Evolutionary conservation across 1,140 invertebrate species (phyloP).

Genomic region (Carposina sasakii): DNA sequence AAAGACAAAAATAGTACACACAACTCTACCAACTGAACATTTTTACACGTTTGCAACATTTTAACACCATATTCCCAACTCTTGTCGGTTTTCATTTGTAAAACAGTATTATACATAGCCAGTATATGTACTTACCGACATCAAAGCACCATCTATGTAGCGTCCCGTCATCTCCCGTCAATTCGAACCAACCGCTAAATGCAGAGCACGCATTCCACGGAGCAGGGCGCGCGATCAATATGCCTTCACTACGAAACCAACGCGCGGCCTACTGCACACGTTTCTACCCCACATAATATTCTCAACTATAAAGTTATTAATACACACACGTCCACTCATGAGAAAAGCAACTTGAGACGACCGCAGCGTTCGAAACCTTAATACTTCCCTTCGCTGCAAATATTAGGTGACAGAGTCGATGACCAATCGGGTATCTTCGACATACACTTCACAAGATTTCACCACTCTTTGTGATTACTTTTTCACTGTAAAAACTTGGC

Average conservation of each 20-base stretch:
- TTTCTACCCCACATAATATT: slow-evolving; percentile 60
- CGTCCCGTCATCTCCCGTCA: slow-evolving; percentile 49
- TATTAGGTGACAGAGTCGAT: slow-evolving; percentile 66
- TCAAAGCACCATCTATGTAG: slow-evolving; percentile 33
- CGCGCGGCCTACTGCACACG: slow-evolving; percentile 44
- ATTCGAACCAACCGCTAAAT: slow-evolving; percentile 51
- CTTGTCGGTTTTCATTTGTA: too few relatives aligned
- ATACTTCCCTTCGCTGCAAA: slow-evolving; percentile 69
- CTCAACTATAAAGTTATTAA: slow-evolving; percentile 70
- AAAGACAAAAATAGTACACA: too few relatives aligned
- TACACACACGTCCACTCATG: slow-evolving; percentile 70
- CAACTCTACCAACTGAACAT: too few relatives aligned
- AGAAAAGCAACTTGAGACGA: slow-evolving; percentile 71
- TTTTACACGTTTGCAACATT: too few relatives aligned
- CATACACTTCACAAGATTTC: too few relatives aligned
- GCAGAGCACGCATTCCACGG: slow-evolving; percentile 50
- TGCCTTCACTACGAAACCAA: slow-evolving; percentile 44
- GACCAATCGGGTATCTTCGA: slow-evolving; percentile 49
- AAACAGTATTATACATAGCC: too few relatives aligned
- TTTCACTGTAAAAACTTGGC: slow-evolving; percentile 25
- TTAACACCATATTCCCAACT: too few relatives aligned
- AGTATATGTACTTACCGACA: slow-evolving; percentile 39
- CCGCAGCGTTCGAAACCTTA: slow-evolving; percentile 70
- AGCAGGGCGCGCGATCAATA: slow-evolving; percentile 57
- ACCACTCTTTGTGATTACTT: not conserved